Conservation (phyloP, 2,797 vertebrate genomes). For the Graptemys geographica region DNA sequence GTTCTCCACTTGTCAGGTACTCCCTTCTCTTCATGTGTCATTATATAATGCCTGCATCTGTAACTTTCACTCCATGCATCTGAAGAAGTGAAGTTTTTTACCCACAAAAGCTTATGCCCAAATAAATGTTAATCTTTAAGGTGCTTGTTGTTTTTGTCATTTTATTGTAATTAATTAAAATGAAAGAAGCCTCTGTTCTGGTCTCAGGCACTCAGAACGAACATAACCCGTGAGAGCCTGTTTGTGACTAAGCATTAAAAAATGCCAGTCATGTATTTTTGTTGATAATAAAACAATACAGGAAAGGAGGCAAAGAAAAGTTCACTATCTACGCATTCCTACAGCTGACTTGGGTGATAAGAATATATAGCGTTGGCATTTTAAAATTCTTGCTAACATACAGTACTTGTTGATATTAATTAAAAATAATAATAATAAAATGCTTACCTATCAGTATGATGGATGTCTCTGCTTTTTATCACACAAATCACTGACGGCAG, state of each 20-base stretch:
- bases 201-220: not conserved
- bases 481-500: not conserved
- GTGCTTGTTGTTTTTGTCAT: not conserved
- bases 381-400: not conserved
- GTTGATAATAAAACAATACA: not conserved
- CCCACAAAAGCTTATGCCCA: too few species aligned
- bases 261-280: not conserved
- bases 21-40: too few species aligned
- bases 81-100: too few species aligned
- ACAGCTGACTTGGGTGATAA: not conserved
- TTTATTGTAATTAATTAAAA: not conserved
- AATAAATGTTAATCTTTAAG: too few species aligned
- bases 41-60: too few species aligned
- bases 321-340: not conserved
- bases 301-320: not conserved
- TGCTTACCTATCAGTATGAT: not conserved
- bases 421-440: not conserved
- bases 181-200: not conserved
- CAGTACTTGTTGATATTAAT: not conserved
- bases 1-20: too few species aligned
- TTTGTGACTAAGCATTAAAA: not conserved
- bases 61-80: too few species aligned
- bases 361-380: not conserved
- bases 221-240: not conserved
- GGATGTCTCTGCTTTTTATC: not conserved